phyloP scores from a whole-genome alignment of 2,113 vertebrate genomes.

The Empidonax alnorum region DNA sequence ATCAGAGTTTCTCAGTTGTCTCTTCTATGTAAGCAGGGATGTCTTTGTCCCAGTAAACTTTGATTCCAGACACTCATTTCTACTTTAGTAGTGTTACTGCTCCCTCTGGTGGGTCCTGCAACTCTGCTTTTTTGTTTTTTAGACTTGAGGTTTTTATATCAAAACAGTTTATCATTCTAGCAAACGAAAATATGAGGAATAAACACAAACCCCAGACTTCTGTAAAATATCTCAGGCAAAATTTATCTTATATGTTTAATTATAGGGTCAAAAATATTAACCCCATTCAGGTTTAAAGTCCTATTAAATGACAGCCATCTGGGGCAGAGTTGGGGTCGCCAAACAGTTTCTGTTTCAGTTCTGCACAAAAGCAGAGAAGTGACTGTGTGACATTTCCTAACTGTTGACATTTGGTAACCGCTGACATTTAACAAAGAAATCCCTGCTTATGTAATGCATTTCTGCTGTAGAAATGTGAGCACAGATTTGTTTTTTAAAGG shows the following conservation, averaged over 20 bases:
- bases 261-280: neutral
- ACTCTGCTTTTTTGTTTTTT: neutral
- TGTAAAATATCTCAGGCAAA: neutral
- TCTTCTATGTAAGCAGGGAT: neutral
- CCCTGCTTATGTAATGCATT: neutral
- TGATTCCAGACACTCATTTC: rapidly evolving
- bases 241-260: neutral
- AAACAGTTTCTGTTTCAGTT: neutral
- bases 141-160: neutral
- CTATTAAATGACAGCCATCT: neutral
- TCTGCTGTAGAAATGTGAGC: neutral
- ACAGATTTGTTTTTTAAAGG: neutral
- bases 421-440: neutral
- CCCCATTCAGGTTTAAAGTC: neutral
- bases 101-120: constrained; percentile 49
- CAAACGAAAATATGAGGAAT: neutral
- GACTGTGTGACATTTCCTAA: neutral
- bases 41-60: neutral
- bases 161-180: neutral
- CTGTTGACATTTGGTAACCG: neutral
- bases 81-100: neutral
- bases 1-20: neutral
- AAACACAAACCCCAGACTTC: neutral
- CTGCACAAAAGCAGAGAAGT: neutral
- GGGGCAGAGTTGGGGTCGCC: neutral